phyloP scores from a whole-genome alignment of 2,888 invertebrate genomes.

The Agonopterix alstromeriana region DNA sequence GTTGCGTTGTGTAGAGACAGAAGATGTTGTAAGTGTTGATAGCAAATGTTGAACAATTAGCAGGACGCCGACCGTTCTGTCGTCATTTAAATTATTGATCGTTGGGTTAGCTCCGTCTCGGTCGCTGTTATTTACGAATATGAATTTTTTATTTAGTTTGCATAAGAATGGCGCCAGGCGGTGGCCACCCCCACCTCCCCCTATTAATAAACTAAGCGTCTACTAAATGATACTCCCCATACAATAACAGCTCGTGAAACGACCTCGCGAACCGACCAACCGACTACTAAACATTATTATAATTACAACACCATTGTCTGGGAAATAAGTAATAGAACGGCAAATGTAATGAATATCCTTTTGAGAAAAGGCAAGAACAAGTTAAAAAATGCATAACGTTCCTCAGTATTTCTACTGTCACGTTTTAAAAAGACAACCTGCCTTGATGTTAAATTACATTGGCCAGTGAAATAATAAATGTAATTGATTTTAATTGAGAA shows the following conservation, averaged over 20 bases:
- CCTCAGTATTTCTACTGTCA: background rate
- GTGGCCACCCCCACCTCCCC: slow-evolving; percentile 26
- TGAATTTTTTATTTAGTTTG: slow-evolving; percentile 52
- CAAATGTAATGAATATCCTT: no score
- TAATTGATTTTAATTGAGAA: slow-evolving; percentile 8
- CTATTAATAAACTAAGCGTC: slow-evolving; percentile 47
- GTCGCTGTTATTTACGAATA: slow-evolving; percentile 38
- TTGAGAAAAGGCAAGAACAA: no score
- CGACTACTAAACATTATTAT: background rate
- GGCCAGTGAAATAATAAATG: slow-evolving; percentile 7
- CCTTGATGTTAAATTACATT: background rate
- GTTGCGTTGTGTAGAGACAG: background rate
- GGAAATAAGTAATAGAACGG: no score
- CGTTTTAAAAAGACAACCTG: background rate
- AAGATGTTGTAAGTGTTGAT: background rate
- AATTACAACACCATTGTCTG: no score
- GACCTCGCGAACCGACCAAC: slow-evolving; percentile 3
- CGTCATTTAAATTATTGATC: slow-evolving; percentile 26
- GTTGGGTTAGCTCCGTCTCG: slow-evolving; percentile 17
- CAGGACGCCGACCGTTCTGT: background rate
- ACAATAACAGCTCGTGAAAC: slow-evolving; percentile 10
- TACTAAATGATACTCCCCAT: slow-evolving; percentile 43
- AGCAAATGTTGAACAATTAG: no score
- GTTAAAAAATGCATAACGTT: no score
- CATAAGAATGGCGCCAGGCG: slow-evolving; percentile 37